Conservation (phyloP, 2,888 invertebrate species). For the Bugula neritina region DNA sequence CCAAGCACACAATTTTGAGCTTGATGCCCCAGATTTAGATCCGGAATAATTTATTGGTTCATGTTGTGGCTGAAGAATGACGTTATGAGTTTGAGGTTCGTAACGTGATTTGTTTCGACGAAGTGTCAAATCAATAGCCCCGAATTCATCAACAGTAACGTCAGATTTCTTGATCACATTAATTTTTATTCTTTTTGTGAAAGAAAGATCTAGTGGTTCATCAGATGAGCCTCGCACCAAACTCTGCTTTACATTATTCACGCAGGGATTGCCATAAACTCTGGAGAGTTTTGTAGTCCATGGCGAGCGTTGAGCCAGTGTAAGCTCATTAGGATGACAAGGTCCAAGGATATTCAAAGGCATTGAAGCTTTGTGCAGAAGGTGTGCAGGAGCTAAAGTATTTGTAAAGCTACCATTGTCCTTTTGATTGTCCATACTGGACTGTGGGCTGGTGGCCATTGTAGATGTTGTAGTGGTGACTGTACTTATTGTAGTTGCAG, state of each 20-base stretch:
- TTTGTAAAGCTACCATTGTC: too few species aligned
- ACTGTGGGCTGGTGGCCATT: too few species aligned
- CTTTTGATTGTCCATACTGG: too few species aligned
- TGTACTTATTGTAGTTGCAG: too few species aligned
- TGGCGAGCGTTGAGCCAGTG: neutral
- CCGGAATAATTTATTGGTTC: too few species aligned
- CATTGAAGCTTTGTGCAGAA: neutral
- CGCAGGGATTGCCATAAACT: neutral
- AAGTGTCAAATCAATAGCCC: slow-evolving; percentile 18
- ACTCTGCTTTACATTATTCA: neutral
- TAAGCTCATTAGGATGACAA: neutral
- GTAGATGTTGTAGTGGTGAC: too few species aligned
- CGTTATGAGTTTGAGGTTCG: too few species aligned
- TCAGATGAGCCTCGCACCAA: neutral
- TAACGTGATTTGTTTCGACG: neutral
- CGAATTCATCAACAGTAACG: neutral
- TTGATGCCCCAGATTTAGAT: too few species aligned
- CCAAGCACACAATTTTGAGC: too few species aligned
- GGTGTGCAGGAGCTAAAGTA: slow-evolving; percentile 12
- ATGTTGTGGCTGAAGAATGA: too few species aligned
- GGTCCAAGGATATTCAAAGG: slow-evolving; percentile 16
- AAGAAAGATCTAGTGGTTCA: slow-evolving; percentile 7
- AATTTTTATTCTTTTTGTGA: neutral
- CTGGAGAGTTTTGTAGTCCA: neutral
- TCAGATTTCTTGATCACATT: neutral